These are phyloP conservation scores for Catocala nupta DNA, from an alignment of 2,888 invertebrate species.

Conservation along the genomic window DNA sequence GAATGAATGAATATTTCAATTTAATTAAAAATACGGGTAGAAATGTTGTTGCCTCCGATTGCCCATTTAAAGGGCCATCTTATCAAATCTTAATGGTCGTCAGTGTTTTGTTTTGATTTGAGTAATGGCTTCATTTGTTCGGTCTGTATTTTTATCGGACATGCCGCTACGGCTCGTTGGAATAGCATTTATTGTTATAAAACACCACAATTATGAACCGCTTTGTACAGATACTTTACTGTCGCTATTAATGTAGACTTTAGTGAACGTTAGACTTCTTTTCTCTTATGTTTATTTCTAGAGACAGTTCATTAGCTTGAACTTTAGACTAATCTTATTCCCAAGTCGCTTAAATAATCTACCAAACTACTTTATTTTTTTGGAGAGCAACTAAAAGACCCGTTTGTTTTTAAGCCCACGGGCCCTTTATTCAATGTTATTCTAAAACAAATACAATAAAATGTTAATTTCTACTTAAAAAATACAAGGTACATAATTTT, in stretches of 20 bases:
- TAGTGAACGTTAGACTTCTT: no score
- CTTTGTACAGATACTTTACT: no score
- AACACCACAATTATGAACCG: no score
- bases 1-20: constrained; percentile 79
- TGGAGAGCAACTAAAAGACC: no score
- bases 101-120: constrained; percentile 48
- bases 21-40: constrained; percentile 79
- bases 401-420: no score
- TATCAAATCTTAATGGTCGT: constrained; percentile 54
- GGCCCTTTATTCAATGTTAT: not conserved
- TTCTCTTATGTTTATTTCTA: no score
- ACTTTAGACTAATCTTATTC: no score
- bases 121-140: constrained; percentile 53
- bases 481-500: not conserved
- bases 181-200: constrained; percentile 1
- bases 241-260: no score
- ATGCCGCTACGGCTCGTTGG: not conserved
- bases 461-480: not conserved
- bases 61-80: constrained; percentile 58
- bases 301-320: no score
- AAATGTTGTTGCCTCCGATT: constrained; percentile 65
- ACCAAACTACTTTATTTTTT: no score
- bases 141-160: constrained; percentile 30
- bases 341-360: no score
- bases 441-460: not conserved